Conservation (phyloP, 2,797 vertebrate species). For the Sarcoramphus papa region DNA sequence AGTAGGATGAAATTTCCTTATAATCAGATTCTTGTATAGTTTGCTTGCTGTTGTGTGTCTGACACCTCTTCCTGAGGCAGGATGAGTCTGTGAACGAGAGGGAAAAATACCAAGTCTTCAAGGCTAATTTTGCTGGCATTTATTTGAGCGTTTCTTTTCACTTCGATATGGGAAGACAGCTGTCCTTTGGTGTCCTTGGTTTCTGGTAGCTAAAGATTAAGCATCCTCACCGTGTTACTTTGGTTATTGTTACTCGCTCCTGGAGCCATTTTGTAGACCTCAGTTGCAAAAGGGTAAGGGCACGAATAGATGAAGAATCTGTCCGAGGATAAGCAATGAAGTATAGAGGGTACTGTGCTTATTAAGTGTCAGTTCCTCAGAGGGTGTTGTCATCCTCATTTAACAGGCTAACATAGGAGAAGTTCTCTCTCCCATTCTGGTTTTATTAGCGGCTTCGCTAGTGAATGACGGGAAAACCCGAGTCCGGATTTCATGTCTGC, state of each 20-base stretch:
- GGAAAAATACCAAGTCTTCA: slow-evolving; percentile 7
- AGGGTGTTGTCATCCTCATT: not conserved
- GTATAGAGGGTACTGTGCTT: not conserved
- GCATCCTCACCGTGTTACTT: not conserved
- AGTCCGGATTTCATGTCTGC: not conserved
- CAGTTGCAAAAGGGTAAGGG: not conserved
- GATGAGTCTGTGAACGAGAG: not conserved
- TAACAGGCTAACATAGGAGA: not conserved
- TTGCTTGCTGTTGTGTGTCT: not conserved
- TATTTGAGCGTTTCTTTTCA: not conserved
- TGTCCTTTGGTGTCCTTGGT: not conserved
- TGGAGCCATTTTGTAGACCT: not conserved
- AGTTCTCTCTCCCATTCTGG: not conserved
- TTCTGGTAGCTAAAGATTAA: not conserved
- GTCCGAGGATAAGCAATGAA: not conserved
- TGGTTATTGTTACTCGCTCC: not conserved
- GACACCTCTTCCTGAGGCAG: not conserved
- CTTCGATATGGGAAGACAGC: not conserved
- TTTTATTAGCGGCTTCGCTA: not conserved
- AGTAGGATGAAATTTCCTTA: not conserved
- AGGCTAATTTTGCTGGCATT: slow-evolving; percentile 1
- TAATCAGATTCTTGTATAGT: not conserved
- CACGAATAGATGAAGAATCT: not conserved
- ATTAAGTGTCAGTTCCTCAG: not conserved
- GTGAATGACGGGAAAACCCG: not conserved